Percentiles rank a stretch among this genome's conserved stretches.
phyloP scores from a whole-genome alignment of 2,113 vertebrate genomes.

The Spizaetus ornatus region DNA sequence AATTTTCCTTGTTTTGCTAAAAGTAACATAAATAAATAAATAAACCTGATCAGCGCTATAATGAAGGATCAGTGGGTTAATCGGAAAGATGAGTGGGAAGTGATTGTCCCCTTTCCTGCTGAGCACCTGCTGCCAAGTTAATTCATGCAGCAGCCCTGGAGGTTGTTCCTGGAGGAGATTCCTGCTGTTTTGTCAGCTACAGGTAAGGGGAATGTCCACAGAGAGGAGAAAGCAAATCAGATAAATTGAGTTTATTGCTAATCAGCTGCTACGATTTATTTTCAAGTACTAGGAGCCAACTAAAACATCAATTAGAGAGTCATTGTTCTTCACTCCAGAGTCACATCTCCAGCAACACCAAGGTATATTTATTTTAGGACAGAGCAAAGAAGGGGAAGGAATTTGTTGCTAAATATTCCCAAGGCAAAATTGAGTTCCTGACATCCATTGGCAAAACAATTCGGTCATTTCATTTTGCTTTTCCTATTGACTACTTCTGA shows the following conservation, averaged over 20 bases:
- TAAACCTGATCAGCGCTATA: not conserved
- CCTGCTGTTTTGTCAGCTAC: not conserved
- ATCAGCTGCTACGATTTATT: slow-evolving; percentile 10
- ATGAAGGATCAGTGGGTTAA: slow-evolving; percentile 40
- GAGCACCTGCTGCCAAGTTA: slow-evolving; percentile 45
- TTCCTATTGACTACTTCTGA: not conserved
- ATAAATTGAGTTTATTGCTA: slow-evolving; percentile 18
- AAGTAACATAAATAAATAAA: slow-evolving; percentile 3
- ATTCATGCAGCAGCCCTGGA: slow-evolving; percentile 18
- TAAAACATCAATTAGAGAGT: not conserved
- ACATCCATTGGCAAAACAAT: not conserved
- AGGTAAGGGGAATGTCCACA: not conserved
- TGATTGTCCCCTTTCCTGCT: not conserved
- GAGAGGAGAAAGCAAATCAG: slow-evolving; percentile 15
- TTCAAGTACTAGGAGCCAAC: not conserved
- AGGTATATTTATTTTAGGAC: not conserved
- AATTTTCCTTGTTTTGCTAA: slow-evolving; percentile 5
- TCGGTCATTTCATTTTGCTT: not conserved
- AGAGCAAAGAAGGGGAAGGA: not conserved
- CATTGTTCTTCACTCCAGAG: not conserved
- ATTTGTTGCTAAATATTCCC: not conserved
- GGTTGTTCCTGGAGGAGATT: slow-evolving; percentile 3
- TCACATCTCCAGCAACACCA: not conserved
- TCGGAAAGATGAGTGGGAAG: slow-evolving; percentile 23
- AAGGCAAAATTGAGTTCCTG: not conserved